A percentile compares a stretch with the other conserved stretches of the same genome.
Evolutionary conservation across 2,797 vertebrate genomes (phyloP).

Genomic region (Sphenopsis melanotis): DNA sequence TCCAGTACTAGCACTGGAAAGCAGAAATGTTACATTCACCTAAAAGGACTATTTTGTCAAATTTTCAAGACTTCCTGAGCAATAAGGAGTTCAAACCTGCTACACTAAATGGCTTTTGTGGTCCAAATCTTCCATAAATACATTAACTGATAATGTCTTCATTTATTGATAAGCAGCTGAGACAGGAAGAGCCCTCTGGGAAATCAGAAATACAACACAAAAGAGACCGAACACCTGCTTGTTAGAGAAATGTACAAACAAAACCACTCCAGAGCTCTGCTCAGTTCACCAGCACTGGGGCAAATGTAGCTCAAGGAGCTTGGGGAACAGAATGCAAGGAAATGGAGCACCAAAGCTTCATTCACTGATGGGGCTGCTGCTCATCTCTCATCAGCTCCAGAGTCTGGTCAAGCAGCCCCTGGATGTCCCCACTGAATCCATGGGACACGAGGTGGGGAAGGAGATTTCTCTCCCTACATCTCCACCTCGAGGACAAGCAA

Average conservation of each 20-base stretch:
- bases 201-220: not conserved
- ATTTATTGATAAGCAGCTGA: not conserved
- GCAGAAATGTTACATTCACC: not conserved
- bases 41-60: not conserved
- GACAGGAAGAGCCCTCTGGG: not conserved
- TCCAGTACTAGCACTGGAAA: not conserved
- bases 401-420: not conserved
- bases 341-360: not conserved
- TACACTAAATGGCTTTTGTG: not conserved
- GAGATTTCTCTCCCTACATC: not conserved
- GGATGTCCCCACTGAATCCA: not conserved
- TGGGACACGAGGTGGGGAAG: accelerated
- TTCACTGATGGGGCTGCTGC: not conserved
- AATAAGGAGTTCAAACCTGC: not conserved
- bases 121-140: not conserved
- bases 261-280: not conserved
- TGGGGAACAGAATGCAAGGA: not conserved
- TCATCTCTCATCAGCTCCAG: not conserved
- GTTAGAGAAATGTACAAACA: not conserved
- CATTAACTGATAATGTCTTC: not conserved
- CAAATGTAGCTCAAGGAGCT: not conserved
- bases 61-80: not conserved
- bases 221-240: not conserved
- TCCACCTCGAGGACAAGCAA: not conserved
- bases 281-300: not conserved